Evolutionary conservation across 2,113 vertebrate species (phyloP).

Genomic region (Oenanthe oenanthe): DNA sequence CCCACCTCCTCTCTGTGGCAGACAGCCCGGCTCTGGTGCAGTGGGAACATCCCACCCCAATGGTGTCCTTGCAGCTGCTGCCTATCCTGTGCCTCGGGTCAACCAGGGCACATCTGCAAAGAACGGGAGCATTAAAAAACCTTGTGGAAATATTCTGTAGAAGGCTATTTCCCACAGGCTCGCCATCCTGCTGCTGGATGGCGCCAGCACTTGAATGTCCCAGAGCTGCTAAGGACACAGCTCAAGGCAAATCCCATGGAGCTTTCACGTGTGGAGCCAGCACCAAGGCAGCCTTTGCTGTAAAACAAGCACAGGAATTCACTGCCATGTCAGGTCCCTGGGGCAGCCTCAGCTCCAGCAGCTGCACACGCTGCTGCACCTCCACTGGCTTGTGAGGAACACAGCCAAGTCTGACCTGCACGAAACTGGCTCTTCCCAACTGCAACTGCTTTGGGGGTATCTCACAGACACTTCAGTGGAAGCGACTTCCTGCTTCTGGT

Average conservation of each 20-base stretch:
- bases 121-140: not conserved
- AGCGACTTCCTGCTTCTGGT: accelerated
- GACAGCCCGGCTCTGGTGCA: not conserved
- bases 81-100: not conserved
- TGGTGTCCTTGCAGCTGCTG: not conserved
- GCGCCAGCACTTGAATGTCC: not conserved
- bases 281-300: not conserved
- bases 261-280: not conserved
- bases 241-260: not conserved
- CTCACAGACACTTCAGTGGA: not conserved
- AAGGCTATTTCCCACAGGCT: not conserved
- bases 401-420: not conserved
- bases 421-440: not conserved
- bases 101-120: not conserved
- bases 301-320: not conserved
- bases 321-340: not conserved
- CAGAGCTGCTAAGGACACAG: not conserved
- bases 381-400: not conserved
- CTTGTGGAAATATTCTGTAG: not conserved
- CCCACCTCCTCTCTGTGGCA: not conserved
- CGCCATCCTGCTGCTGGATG: accelerated
- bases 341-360: not conserved
- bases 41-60: not conserved
- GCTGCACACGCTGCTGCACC: not conserved
- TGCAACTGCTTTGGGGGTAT: not conserved